Percentiles rank a stretch among this genome's conserved stretches.
Conservation (phyloP, 2,797 vertebrate species). For the Percopsis omiscomaycus region DNA sequence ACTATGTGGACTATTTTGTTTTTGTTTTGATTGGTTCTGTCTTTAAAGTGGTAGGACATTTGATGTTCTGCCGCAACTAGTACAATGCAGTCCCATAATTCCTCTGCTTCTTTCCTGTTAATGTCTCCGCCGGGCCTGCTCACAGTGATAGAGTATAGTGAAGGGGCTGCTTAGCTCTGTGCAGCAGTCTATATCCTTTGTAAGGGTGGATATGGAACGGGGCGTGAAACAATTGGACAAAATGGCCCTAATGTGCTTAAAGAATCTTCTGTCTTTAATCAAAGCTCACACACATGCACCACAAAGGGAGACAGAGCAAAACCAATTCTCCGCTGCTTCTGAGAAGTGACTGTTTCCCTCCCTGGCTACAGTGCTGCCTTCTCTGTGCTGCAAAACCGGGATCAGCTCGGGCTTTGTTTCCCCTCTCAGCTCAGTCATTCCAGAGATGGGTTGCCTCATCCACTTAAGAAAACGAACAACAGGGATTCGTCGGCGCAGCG, state of each 20-base stretch:
- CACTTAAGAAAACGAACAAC: constrained; percentile 45
- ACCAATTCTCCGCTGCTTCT: constrained; percentile 62
- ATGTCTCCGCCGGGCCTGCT: constrained; percentile 67
- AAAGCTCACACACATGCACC: constrained; percentile 80
- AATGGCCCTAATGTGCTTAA: constrained; percentile 83
- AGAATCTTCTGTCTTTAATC: constrained; percentile 84
- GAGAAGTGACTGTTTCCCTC: constrained; percentile 4
- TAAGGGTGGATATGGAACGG: constrained; percentile 79
- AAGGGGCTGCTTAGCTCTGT: constrained; percentile 72
- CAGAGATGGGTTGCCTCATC: constrained; percentile 66
- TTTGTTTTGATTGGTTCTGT: constrained; percentile 48
- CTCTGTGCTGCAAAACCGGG: constrained; percentile 62
- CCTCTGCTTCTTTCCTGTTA: constrained; percentile 63
- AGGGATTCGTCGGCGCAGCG: constrained; percentile 39
- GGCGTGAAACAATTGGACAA: constrained; percentile 81
- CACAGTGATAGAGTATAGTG: constrained; percentile 67
- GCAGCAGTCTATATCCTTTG: constrained; percentile 74
- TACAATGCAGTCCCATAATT: constrained; percentile 60
- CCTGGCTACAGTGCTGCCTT: constrained; percentile 43
- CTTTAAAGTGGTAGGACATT: constrained; percentile 62
- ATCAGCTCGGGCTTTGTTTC: constrained; percentile 64
- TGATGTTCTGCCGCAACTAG: constrained; percentile 42
- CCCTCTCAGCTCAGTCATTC: constrained; percentile 55
- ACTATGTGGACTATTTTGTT: constrained; percentile 38
- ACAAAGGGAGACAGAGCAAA: constrained; percentile 78